Percentiles rank a stretch among this genome's conserved stretches.
Evolutionary conservation across 2,113 vertebrate species (phyloP).

Genomic region (Ovis canadensis): DNA sequence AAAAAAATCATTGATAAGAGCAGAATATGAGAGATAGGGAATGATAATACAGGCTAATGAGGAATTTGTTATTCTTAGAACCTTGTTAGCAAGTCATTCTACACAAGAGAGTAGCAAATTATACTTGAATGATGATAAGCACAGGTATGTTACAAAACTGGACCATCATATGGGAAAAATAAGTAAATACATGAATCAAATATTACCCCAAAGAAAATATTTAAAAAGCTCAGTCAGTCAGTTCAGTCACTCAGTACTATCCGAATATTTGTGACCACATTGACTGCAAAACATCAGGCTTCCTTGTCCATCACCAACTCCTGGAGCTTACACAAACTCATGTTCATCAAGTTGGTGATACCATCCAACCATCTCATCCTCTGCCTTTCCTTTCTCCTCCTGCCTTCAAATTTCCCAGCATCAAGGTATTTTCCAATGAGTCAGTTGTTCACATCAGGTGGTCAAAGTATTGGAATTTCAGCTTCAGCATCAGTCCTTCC

Average conservation of each 20-base stretch:
- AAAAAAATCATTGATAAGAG: neutral
- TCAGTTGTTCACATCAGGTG: neutral
- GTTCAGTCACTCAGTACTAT: neutral
- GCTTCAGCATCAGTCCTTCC: neutral
- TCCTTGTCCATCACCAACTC: neutral
- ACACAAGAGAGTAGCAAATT: neutral
- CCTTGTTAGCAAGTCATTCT: neutral
- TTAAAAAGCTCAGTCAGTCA: neutral
- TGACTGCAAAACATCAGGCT: rapidly evolving
- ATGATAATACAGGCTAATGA: neutral
- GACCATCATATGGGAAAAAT: neutral
- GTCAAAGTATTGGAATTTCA: neutral
- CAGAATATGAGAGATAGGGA: too few species aligned
- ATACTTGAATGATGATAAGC: neutral
- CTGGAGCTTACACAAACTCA: neutral
- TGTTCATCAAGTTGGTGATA: neutral
- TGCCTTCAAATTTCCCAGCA: neutral
- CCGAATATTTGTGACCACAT: neutral
- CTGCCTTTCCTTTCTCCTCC: neutral
- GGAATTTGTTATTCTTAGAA: neutral
- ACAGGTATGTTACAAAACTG: neutral
- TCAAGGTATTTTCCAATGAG: neutral
- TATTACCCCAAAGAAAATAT: neutral
- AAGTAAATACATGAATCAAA: neutral
- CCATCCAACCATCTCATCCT: neutral